Percentiles rank a stretch among this genome's conserved stretches.
These are phyloP conservation scores for Nymphalis urticae DNA, from an alignment of 2,888 invertebrate species.

Conservation along the genomic window DNA sequence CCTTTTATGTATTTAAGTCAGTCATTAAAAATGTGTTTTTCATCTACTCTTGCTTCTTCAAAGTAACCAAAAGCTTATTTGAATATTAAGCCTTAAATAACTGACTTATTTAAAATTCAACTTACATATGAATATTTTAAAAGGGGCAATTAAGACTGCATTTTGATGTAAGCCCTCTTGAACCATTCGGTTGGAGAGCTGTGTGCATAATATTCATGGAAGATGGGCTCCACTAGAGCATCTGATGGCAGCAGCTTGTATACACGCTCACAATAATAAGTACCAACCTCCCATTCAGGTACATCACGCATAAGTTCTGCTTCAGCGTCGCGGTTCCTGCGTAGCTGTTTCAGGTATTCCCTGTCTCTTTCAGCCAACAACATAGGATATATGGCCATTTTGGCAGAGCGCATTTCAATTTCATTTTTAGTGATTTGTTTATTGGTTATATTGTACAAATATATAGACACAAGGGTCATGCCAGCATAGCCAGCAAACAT, in stretches of 20 bases:
- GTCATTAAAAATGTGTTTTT: background rate
- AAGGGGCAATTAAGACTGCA: slow-evolving; percentile 73
- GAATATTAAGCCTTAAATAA: too few species aligned
- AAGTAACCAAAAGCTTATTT: too few species aligned
- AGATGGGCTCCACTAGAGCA: slow-evolving; percentile 83
- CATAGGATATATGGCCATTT: slow-evolving; percentile 88
- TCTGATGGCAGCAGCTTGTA: slow-evolving; percentile 86
- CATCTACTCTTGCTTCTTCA: background rate
- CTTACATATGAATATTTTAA: background rate
- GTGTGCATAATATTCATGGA: slow-evolving; percentile 88
- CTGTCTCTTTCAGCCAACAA: slow-evolving; percentile 92
- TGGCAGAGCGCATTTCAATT: slow-evolving; percentile 89
- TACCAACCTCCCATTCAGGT: slow-evolving; percentile 95
- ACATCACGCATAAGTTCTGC: slow-evolving; percentile 93
- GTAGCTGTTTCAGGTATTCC: slow-evolving; percentile 89
- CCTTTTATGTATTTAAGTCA: slow-evolving; percentile 10
- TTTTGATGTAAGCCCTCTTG: slow-evolving; percentile 77
- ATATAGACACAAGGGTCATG: slow-evolving; percentile 80
- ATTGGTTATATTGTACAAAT: slow-evolving; percentile 81
- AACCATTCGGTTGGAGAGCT: slow-evolving; percentile 73
- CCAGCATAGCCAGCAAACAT: slow-evolving; percentile 83
- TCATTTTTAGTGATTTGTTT: slow-evolving; percentile 78
- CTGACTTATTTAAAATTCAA: slow-evolving; percentile 20
- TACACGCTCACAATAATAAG: slow-evolving; percentile 91
- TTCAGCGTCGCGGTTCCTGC: slow-evolving; percentile 91